phyloP scores from a whole-genome alignment of 2,113 vertebrate genomes.

The Mormoops blainvillei region DNA sequence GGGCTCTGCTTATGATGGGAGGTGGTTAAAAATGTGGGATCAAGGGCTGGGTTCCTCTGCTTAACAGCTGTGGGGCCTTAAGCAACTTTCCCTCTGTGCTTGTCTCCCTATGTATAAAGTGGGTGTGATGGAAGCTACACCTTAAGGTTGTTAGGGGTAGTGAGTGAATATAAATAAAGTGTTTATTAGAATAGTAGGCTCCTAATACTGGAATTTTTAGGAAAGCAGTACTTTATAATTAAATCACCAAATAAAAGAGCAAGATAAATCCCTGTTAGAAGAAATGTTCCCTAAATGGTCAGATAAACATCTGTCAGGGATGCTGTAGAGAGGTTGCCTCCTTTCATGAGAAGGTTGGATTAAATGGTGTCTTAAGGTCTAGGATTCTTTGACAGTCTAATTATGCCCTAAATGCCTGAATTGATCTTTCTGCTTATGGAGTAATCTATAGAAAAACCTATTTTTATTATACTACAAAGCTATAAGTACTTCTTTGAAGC shows the following conservation, averaged over 20 bases:
- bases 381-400: not conserved
- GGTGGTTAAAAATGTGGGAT: not conserved
- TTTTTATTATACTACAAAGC: not conserved
- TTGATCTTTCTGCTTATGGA: not conserved
- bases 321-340: not conserved
- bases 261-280: not conserved
- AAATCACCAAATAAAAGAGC: not conserved
- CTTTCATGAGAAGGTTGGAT: not conserved
- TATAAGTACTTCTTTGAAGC: not conserved
- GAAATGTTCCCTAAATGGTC: not conserved
- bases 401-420: not conserved
- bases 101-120: not conserved
- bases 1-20: not conserved
- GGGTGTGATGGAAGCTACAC: not conserved
- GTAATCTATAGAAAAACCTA: not conserved
- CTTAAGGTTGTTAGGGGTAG: not conserved
- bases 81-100: not conserved
- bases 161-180: not conserved
- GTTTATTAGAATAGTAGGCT: not conserved
- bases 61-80: not conserved
- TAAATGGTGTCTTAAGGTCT: not conserved
- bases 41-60: not conserved
- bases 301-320: not conserved
- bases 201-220: not conserved
- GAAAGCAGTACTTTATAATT: not conserved